Evolutionary conservation across 2,888 invertebrate genomes (phyloP).

Genomic region (Thalpophila matura): DNA sequence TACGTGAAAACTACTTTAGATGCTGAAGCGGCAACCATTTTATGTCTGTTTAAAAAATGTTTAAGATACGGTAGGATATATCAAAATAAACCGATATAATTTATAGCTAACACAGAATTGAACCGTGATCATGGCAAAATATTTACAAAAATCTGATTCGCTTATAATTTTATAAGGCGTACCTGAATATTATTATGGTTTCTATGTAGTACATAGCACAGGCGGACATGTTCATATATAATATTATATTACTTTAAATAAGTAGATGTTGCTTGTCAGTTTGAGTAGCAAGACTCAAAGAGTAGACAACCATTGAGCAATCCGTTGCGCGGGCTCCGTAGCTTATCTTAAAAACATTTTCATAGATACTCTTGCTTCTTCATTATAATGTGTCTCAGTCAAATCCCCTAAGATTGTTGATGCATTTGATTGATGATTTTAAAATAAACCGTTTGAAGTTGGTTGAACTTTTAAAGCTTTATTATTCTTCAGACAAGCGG

Average conservation of each 20-base stretch:
- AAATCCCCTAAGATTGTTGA: conserved; percentile 27
- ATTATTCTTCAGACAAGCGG: conserved; percentile 45
- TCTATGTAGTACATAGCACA: too few relatives aligned
- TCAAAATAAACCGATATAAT: not conserved
- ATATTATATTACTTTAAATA: too few relatives aligned
- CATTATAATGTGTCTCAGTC: conserved; percentile 8
- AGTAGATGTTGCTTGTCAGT: too few relatives aligned
- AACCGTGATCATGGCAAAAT: not conserved
- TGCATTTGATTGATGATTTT: conserved; percentile 40
- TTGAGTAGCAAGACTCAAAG: not conserved
- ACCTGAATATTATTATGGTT: not conserved
- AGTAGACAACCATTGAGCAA: not conserved
- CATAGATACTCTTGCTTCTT: not conserved
- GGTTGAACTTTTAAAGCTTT: conserved; percentile 40
- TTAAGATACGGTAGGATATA: not conserved
- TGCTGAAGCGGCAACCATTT: conserved; percentile 40
- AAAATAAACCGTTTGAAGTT: conserved; percentile 61
- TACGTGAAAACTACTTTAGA: conserved; percentile 61
- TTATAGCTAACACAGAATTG: not conserved
- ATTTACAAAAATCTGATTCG: not conserved
- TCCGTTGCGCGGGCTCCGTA: not conserved
- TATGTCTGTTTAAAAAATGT: not conserved
- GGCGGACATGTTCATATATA: too few relatives aligned
- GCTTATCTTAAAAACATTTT: conserved; percentile 11
- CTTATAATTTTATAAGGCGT: not conserved